A percentile compares a stretch with the other conserved stretches of the same genome.
Conservation (phyloP, 2,113 vertebrate species). For the Bubo bubo region DNA sequence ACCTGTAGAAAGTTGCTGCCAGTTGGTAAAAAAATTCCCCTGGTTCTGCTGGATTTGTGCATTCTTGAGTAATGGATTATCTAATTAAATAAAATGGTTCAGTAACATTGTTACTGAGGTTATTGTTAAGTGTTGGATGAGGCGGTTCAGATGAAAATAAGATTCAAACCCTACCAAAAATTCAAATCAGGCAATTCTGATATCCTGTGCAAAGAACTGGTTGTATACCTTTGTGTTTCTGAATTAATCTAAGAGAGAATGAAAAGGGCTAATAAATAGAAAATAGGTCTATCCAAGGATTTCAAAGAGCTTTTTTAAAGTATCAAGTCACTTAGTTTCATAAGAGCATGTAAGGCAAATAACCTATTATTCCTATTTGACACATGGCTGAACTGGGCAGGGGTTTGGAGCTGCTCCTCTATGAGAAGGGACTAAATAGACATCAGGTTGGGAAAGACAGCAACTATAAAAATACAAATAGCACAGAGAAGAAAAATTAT, state of each 20-base stretch:
- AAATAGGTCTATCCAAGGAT: background rate
- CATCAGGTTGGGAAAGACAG: background rate
- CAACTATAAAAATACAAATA: background rate
- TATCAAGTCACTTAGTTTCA: background rate
- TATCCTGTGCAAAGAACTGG: background rate
- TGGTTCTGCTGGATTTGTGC: background rate
- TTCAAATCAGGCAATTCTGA: background rate
- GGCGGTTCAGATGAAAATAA: background rate
- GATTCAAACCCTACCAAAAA: background rate
- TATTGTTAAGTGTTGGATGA: background rate
- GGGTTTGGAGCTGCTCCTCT: background rate
- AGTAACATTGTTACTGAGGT: background rate
- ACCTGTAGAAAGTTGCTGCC: background rate
- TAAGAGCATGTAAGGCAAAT: background rate
- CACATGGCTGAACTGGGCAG: background rate
- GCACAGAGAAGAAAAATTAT: background rate
- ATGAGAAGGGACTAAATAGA: background rate
- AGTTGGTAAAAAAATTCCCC: background rate
- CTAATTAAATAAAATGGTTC: background rate
- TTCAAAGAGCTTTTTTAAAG: background rate
- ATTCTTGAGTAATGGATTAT: background rate
- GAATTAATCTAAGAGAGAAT: background rate
- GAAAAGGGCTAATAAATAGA: background rate
- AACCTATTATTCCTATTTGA: background rate
- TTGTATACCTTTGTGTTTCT: background rate